phyloP scores from a whole-genome alignment of 2,797 vertebrate species.

The Erpetoichthys calabaricus region DNA sequence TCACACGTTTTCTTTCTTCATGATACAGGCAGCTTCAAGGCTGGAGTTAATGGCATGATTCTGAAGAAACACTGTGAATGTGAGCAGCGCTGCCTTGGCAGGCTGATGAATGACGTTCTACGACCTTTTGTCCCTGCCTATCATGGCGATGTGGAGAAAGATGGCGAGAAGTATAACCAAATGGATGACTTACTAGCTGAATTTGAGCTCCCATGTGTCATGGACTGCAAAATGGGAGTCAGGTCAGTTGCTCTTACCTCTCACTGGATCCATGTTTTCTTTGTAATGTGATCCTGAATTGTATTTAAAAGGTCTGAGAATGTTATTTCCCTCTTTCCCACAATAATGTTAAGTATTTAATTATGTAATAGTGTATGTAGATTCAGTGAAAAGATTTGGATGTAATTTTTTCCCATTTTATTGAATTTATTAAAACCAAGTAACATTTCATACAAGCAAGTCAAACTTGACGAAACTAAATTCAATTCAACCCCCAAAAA shows the following conservation, averaged over 20 bases:
- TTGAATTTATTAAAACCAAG: too few species aligned
- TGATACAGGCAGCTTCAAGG: conserved; percentile 85
- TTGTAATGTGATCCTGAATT: too few species aligned
- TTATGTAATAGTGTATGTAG: too few species aligned
- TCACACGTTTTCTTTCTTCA: neutral
- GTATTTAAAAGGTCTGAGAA: too few species aligned
- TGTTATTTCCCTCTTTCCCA: too few species aligned
- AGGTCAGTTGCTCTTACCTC: conserved; percentile 50
- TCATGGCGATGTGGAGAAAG: conserved; percentile 85
- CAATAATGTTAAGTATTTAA: too few species aligned
- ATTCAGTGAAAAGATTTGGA: too few species aligned
- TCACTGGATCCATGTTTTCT: too few species aligned
- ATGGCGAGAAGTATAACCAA: conserved; percentile 92
- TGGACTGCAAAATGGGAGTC: conserved; percentile 97
- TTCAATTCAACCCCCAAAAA: too few species aligned
- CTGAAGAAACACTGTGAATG: conserved; percentile 96
- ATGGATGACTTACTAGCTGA: conserved; percentile 95
- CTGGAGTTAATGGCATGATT: conserved; percentile 82
- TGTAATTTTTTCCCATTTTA: too few species aligned
- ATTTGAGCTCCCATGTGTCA: conserved; percentile 85
- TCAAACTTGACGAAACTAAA: too few species aligned
- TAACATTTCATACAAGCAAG: too few species aligned
- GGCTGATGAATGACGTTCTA: conserved; percentile 80
- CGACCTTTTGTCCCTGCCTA: conserved; percentile 81
- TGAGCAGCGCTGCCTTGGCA: conserved; percentile 85